Evolutionary conservation across 1,140 invertebrate species (phyloP).

Genomic region (Tetragnatha versicolor): DNA sequence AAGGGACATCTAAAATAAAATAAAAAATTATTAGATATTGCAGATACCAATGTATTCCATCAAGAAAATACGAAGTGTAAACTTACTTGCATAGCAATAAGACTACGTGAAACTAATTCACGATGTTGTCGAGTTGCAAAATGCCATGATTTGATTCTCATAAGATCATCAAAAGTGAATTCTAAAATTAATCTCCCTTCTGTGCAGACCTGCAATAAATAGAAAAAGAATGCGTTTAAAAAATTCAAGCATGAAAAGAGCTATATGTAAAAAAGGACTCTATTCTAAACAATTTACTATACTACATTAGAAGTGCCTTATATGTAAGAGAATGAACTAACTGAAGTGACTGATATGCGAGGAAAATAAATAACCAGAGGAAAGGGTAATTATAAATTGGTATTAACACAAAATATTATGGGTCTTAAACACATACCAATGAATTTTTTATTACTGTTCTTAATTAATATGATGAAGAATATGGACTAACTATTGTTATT

Average conservation of each 20-base stretch:
- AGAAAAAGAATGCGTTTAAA: not conserved
- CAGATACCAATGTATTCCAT: too few species aligned
- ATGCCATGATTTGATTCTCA: slow-evolving; percentile 99
- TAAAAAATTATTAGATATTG: not conserved
- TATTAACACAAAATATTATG: too few species aligned
- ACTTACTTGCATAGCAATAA: slow-evolving; percentile 66
- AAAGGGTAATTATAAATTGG: too few species aligned
- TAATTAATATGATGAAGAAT: too few species aligned
- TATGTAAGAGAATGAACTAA: too few species aligned
- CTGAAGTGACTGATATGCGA: too few species aligned
- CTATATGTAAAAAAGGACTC: not conserved
- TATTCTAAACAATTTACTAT: not conserved
- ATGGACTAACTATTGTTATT: too few species aligned
- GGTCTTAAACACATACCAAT: too few species aligned
- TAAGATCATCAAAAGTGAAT: slow-evolving; percentile 98
- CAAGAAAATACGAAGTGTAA: not conserved
- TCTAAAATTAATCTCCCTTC: slow-evolving; percentile 96
- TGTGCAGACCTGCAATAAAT: slow-evolving; percentile 66
- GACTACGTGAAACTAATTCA: slow-evolving; percentile 83
- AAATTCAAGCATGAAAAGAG: not conserved
- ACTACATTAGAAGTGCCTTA: too few species aligned
- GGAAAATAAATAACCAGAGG: too few species aligned
- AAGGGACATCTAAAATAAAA: slow-evolving; percentile 52
- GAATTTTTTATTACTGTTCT: too few species aligned
- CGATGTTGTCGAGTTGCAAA: slow-evolving; percentile 91